phyloP scores from a whole-genome alignment of 1,140 invertebrate genomes.

The Melanaphis sacchari region DNA sequence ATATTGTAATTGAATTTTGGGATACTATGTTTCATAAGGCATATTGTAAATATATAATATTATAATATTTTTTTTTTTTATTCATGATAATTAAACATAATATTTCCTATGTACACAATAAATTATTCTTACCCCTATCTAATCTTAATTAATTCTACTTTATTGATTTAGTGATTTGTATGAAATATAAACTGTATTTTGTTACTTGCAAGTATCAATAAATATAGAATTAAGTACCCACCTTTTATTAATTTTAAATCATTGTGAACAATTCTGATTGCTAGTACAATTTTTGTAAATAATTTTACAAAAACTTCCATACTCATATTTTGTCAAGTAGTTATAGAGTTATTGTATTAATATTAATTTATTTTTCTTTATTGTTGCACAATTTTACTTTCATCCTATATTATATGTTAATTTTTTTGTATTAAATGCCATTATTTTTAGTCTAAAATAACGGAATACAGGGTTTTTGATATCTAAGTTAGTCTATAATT shows the following conservation, averaged over 20 bases:
- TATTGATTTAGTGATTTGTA: neutral
- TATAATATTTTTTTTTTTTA: neutral
- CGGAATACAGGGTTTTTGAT: conserved; percentile 37
- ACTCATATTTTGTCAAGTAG: neutral
- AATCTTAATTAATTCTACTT: neutral
- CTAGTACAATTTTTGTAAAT: neutral
- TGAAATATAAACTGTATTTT: neutral
- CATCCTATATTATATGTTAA: neutral
- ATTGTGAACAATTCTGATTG: neutral
- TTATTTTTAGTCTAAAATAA: conserved; percentile 4
- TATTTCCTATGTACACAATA: neutral
- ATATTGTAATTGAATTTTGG: neutral
- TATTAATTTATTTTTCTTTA: conserved; percentile 12
- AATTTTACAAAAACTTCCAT: neutral
- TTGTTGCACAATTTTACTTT: conserved; percentile 15
- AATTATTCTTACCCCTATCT: neutral
- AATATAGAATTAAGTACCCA: neutral
- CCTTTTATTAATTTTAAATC: neutral
- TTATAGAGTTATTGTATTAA: neutral
- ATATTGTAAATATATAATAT: neutral
- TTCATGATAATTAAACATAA: neutral
- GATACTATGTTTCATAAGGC: neutral
- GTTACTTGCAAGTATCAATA: neutral
- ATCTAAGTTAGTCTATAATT: conserved; percentile 8
- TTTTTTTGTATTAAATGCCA: neutral